Conservation (phyloP, 2,888 invertebrate species). For the Cantharis flavilabris region DNA sequence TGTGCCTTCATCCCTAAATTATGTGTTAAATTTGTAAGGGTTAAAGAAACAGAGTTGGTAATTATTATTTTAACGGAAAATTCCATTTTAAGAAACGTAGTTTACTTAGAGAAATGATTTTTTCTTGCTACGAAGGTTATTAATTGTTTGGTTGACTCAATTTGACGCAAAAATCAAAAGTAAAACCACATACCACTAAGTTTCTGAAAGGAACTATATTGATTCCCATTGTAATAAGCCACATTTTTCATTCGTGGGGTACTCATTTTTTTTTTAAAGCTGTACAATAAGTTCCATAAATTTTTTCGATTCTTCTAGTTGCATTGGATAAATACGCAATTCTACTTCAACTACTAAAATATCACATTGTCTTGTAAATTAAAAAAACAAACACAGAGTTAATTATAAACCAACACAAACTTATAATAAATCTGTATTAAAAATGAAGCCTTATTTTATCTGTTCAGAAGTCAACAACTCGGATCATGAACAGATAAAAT, state of each 20-base stretch:
- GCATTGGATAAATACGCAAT: not conserved
- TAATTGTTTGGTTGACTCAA: not conserved
- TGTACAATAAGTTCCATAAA: not conserved
- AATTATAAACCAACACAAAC: not conserved
- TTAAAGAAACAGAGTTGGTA: no score
- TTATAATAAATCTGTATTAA: not conserved
- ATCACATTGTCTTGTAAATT: not conserved
- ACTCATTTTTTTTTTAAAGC: not conserved
- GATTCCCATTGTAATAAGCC: slow-evolving; percentile 48
- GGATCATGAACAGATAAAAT: not conserved
- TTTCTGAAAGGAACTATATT: slow-evolving; percentile 45
- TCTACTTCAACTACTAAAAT: not conserved
- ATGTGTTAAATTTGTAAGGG: not conserved
- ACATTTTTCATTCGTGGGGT: slow-evolving; percentile 33
- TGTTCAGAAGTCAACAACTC: slow-evolving; percentile 20
- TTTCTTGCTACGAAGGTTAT: not conserved
- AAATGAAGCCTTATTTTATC: slow-evolving; percentile 11
- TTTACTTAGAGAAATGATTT: not conserved
- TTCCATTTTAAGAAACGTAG: not conserved
- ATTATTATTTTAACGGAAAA: no score
- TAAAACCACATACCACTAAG: slow-evolving; percentile 43
- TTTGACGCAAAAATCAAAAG: not conserved
- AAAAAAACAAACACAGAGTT: not conserved
- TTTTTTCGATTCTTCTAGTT: not conserved
- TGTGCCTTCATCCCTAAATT: not conserved